Base-by-base conservation (phyloP, 2,797 vertebrate species). In the Vireo griseus region DNA sequence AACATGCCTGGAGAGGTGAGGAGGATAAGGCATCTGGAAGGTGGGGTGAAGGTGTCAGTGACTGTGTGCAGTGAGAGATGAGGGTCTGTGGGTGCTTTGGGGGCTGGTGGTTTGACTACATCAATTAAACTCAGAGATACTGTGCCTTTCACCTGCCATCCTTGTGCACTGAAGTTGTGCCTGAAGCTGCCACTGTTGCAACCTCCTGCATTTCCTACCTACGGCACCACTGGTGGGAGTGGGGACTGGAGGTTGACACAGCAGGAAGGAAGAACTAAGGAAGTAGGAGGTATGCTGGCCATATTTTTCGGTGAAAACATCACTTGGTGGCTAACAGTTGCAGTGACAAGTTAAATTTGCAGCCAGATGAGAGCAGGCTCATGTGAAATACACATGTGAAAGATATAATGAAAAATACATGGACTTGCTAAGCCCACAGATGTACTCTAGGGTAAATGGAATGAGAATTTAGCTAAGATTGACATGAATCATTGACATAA, bases 341-440 rank as follows among this genome's bases (percentile, higher is more conserved):
- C 24, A 61, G 14, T 86, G 79, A 42, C 82, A 91, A 94, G 20
- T 51, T 86, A 84, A 61, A 80, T 75, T 91, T 94, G 39, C 79
- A 95, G 61, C 79, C 85, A 91, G 85, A 88, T 86, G 79, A 94
- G 10, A 88, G n/a, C 20, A 76, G 21, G 52, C 42, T 93, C 48
- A 51, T 93, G 42, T 62, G 83, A 89, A 96, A 96, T 71, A 82
- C 35, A 67, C 28, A 44, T 94, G 76, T 94, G 76, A 91, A 96
- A 89, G 31, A 58, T 50, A 33, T 63, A 7, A 92, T 88, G 82
- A 94, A 94, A 90, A 92, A 96, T 90, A 35, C 87, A 92, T 84
- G 82, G 76, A 37, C 25, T 88, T 48, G 7, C 54, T 86, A 80
- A 78, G 50, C 62, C 54, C 76, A 88, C 72, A 83, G 65, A 77